Base-by-base conservation (phyloP, 2,113 vertebrate genomes). In the Elaphurus davidianus region DNA sequence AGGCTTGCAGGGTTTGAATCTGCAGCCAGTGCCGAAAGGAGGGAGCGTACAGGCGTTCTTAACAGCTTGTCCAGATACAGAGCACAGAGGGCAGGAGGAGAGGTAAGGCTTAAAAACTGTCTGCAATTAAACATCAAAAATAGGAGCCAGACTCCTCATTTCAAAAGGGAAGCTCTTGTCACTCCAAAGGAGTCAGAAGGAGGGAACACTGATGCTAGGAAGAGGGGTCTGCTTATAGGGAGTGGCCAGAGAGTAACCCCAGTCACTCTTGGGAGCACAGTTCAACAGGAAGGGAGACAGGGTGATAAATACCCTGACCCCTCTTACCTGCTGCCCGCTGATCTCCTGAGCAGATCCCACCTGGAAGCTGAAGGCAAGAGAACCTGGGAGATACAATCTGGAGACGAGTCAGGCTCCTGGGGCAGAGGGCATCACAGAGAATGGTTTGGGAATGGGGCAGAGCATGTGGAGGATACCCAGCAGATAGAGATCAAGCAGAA, bases 161-260 rank as follows among this genome's bases (percentile, higher is more conserved):
- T 7, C 1, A 43, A 16, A 19, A 23, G 60, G 74, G 17, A 85
- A 43, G 15, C 8, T 45, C 43, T 64, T 79, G 36, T 36, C 23
- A n/a, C 14, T 4, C 30, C 43, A 17, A 94, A n/a, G 12, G 50
- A 54, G 3, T 25, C 28, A 55, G 15, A 23, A 50, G 12, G 15
- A n/a, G 6, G 28, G 10, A 81, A 21, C 15, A 28, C 0, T n/a
- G 15, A 82, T 94, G 5, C 19, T 11, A 4, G 16, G 6, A 59
- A 60, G 9, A 71, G 19, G 33, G 25, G 6, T 12, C 9, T 3
- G 4, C 33, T 81, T 47, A 45, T 0, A 67, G 28, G 12, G 16
- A 11, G 3, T 10, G 40, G 23, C 13, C 6, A 3, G 3, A 19
- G 19, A 5, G 36, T 7, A 5, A 19, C 12, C 5, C 7, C 33